Evolutionary conservation across 2,888 invertebrate species (phyloP), one percentile per base, ranked within the genome.

Genomic region (Drosophila hamatofila): DNA sequence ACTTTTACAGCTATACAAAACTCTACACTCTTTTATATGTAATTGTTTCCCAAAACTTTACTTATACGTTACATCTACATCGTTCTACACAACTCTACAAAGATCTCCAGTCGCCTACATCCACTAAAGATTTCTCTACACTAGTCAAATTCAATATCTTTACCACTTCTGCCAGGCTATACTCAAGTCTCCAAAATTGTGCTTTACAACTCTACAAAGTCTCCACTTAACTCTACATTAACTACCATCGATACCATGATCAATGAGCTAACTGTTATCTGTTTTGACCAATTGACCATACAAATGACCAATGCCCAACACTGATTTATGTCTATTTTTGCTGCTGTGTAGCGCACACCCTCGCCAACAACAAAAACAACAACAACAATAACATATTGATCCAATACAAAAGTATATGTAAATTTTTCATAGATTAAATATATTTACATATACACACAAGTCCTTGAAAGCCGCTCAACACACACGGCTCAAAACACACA

Each of bases 361-460:
- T 18, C 11, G 48, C 30, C 44, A 72, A 11, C 48, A 70, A 23
- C 33, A 27, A 33, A 21, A 60, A 33, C 30, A 55, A 16, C 42
- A 62, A 37, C 25, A 57, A 23, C 30, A 33, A 44, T 30, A 61
- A 37, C 51, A 74, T 80, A 80, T 78, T 80, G 78, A 80, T 78
- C 70, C 74, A 74, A 77, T 70, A 77, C 66, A 77, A 73, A 77
- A 77, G 65, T 65, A 74, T 75, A 80, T 81, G 78, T 71, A 75
- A 81, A 80, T 78, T 64, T 79, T 65, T 56, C 49, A 71, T 66
- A 80, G 80, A 81, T 78, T 63, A 72, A 78, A 78, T 68, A 80
- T 74, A 76, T 61, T 48, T 56, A 72, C 63, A 64, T 41, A 46
- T 39, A 71, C 46, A 70, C 49, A 69, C 37, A 61, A 54, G 67